Percentiles rank a stretch among this genome's conserved stretches.
Conservation (phyloP, 2,888 invertebrate species). For the Hartigia nigra region DNA sequence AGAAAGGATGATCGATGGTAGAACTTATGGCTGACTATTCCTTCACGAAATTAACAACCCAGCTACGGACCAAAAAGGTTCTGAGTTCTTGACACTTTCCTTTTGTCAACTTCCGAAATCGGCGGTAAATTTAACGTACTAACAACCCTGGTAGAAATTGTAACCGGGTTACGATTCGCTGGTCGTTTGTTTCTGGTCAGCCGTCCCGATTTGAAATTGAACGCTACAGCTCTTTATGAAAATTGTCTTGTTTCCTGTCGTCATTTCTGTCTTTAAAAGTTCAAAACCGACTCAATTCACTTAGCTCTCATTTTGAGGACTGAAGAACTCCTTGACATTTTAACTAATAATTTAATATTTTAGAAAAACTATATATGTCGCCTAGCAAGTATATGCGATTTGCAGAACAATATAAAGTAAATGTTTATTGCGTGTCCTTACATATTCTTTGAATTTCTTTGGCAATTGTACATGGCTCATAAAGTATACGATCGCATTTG, state of each 20-base stretch:
- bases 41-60: background rate
- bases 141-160: no score
- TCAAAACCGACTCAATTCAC: no score
- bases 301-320: no score
- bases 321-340: no score
- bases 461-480: background rate
- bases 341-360: background rate
- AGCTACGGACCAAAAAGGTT: background rate
- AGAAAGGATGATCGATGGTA: background rate
- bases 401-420: no score
- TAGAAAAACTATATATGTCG: background rate
- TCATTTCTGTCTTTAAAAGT: no score
- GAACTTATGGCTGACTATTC: background rate
- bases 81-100: background rate
- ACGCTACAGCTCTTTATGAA: background rate
- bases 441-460: background rate
- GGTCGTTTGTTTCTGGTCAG: no score
- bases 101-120: background rate
- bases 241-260: background rate
- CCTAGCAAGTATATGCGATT: background rate
- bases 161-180: no score
- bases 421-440: no score
- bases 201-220: no score
- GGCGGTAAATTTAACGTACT: background rate
- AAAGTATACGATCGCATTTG: background rate